Evolutionary conservation across 2,797 vertebrate species (phyloP).

Genomic region (Intellagama lesueurii): DNA sequence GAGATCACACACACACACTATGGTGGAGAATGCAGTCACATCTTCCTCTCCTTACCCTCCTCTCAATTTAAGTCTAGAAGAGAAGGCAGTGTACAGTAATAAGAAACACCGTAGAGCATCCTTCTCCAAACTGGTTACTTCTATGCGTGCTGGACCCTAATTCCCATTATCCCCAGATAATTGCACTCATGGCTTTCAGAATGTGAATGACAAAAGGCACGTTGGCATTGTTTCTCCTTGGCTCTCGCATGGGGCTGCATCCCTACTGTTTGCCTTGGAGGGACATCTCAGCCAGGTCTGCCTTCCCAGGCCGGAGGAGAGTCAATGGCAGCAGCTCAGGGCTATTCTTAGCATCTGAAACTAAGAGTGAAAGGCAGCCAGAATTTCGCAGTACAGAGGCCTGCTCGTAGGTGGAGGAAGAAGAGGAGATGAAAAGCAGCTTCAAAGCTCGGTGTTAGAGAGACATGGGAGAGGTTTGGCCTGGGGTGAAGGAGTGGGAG

Average conservation of each 20-base stretch:
- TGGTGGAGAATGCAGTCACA: not conserved
- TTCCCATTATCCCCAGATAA: no score
- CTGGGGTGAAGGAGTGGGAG: not conserved
- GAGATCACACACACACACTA: not conserved
- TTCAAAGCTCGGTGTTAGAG: conserved; percentile 1
- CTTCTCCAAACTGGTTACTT: not conserved
- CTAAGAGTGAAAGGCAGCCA: conserved; percentile 22
- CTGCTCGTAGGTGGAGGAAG: conserved; percentile 7
- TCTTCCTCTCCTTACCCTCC: not conserved
- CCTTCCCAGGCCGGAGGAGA: not conserved
- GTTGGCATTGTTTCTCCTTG: not conserved
- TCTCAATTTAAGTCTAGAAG: not conserved
- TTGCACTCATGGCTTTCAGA: not conserved
- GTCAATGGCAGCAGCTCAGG: not conserved
- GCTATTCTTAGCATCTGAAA: conserved; percentile 41
- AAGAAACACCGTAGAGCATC: not conserved
- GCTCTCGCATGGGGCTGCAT: not conserved
- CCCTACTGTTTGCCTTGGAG: not conserved
- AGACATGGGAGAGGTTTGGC: conserved; percentile 22
- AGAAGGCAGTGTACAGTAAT: not conserved
- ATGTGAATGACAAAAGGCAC: not conserved
- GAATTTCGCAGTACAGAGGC: conserved; percentile 20
- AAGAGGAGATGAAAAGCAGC: conserved; percentile 32
- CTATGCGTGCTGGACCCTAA: not conserved
- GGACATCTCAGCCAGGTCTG: not conserved